phyloP scores from a whole-genome alignment of 2,113 vertebrate genomes.

The Percopsis transmontana region DNA sequence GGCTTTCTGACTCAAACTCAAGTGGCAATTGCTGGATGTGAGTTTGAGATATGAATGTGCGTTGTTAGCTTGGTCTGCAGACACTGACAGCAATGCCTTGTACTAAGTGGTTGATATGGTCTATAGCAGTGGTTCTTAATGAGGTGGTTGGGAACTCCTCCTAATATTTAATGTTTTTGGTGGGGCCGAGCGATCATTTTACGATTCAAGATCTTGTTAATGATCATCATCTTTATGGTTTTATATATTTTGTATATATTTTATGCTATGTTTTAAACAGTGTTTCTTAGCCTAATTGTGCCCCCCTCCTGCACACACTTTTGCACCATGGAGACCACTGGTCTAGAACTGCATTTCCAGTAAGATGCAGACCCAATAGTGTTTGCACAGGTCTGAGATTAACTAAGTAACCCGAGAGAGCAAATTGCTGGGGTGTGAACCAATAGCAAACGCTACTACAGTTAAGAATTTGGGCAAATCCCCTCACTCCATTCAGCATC shows the following conservation, averaged over 20 bases:
- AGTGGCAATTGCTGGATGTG: conserved; percentile 21
- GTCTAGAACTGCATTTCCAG: conserved; percentile 4
- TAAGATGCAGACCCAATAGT: conserved; percentile 24
- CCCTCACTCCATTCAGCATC: conserved; percentile 33
- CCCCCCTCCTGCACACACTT: no score
- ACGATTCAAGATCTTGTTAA: no score
- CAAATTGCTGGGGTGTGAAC: conserved; percentile 48
- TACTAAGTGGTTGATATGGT: conserved; percentile 14
- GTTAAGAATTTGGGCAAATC: conserved; percentile 54
- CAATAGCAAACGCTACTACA: conserved; percentile 42
- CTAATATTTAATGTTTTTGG: no score
- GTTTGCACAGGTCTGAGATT: conserved; percentile 52
- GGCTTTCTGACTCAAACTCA: conserved; percentile 33
- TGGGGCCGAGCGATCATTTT: no score
- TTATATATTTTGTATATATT: no score
- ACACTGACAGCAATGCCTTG: conserved; percentile 22
- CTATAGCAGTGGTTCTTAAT: conserved; percentile 5
- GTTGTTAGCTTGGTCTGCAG: conserved; percentile 43
- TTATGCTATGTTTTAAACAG: no score
- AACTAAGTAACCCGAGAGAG: conserved; percentile 48
- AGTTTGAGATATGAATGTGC: conserved; percentile 30
- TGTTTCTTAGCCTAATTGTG: no score
- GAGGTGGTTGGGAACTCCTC: no score
- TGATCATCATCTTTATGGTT: no score
- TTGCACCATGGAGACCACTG: background rate